Evolutionary conservation across 2,797 vertebrate species (phyloP).

Genomic region (Manis crassicaudata): DNA sequence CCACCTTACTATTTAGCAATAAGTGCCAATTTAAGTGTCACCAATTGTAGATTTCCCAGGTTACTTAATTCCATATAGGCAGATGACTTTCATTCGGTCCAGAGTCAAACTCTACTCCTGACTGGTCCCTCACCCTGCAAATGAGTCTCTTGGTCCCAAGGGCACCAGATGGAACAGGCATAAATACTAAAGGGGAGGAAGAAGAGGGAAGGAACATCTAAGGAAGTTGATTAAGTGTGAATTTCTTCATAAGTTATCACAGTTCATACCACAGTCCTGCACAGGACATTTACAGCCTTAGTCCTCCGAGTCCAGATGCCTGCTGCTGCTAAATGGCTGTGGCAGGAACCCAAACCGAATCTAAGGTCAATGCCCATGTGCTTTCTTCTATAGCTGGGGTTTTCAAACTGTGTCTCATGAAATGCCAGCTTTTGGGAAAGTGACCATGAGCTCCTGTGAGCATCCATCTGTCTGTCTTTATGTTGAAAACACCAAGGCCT

Average conservation of each 20-base stretch:
- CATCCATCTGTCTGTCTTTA: background rate
- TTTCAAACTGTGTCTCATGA: background rate
- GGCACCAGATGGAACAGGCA: background rate
- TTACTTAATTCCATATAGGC: background rate
- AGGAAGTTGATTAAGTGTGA: background rate
- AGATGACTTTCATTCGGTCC: background rate
- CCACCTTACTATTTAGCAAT: background rate
- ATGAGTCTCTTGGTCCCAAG: background rate
- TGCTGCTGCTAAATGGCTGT: too few relatives aligned
- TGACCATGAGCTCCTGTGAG: background rate
- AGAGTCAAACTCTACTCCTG: background rate
- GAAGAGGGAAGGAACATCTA: background rate
- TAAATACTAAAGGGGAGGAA: background rate
- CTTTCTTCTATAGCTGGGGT: background rate
- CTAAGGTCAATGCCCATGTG: fast-evolving
- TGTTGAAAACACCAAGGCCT: background rate
- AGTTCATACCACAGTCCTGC: background rate
- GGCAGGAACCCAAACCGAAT: background rate
- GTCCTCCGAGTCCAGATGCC: background rate
- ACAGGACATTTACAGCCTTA: background rate
- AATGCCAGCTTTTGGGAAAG: background rate
- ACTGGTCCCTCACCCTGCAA: background rate
- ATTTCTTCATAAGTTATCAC: background rate
- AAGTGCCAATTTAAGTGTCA: background rate
- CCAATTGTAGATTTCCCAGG: background rate